Base-by-base conservation (phyloP, 2,113 vertebrate genomes). In the Cololabis saira region DNA sequence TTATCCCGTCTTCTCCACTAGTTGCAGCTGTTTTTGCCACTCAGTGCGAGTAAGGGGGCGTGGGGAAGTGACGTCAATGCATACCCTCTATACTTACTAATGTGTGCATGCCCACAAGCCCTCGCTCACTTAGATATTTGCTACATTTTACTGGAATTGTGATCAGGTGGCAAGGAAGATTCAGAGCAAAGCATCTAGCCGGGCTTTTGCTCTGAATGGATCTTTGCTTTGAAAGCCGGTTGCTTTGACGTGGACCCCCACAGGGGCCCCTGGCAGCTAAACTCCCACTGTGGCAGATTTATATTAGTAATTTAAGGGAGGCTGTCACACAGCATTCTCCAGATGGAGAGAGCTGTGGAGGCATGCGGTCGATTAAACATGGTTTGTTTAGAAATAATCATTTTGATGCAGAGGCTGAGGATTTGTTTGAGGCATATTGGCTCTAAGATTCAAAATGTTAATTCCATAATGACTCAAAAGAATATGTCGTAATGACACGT, bases 251-350 rank as follows among this genome's bases (percentile, higher is more conserved):
- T 56, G 78, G 82, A 81, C 82, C 86, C 90, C 89, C 81, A 84
- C 76, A 87, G 88, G n/a, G 89, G 86, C 85, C 81, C 71, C 78
- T 81, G 86, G 81, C 82, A 88, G 81, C 87, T 79, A 74, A 85
- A 88, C 88, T 87, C 85, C 90, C 82, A 78, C 87, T 89, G 89
- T 86, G 89, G 83, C 90, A 88, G 87, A 91, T 90, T 91, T 87
- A 90, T 91, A 90, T 91, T 91, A 90, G 90, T 91, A 90, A 90
- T 91, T 90, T 90, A 90, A 85, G 80, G 67, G 87, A 87, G 88
- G 87, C 86, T 90, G 88, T 88, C 85, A 90, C 81, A 71, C 88
- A 83, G 85, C 88, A 86, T 82, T 84, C 82, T 84, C 80, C 89
- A 91, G 86, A 90, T 87, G 87, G 87, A 89, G 75, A 74, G 82